Evolutionary conservation across 2,888 invertebrate genomes (phyloP), one percentile per base, ranked within the genome.

Genomic region (Saturnia japonica): DNA sequence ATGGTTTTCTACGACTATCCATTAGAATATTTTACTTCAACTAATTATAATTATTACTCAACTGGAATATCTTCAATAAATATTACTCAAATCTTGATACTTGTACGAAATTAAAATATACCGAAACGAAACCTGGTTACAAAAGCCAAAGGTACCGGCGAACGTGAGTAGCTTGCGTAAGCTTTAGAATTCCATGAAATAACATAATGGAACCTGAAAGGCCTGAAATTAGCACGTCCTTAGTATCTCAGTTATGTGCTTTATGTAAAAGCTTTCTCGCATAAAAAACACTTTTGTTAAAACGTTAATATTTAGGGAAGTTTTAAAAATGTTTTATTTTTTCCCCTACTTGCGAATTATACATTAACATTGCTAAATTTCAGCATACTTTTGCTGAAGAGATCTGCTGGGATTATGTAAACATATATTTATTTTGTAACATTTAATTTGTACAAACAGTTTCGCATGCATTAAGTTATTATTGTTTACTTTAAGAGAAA

Each of bases 151-250:
- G 73, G 76, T 72, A 77, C 78, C 76, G 78, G 77, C 73, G 74
- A 70, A 80, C 80, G 79, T 75, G 79, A 72, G 73, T 69, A 54
- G 80, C 78, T 79, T 80, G 40, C 51, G n/a, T 64, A 64, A 40
- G 70, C 47, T 54, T 64, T 62, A 68, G 64, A 71, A 71, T 68
- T 60, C 62, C 68, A 62, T 68, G 68, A 64, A 71, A 71, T 71
- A 71, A 71, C 68, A 51, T 71, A 71, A 71, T 68, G 34, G 68
- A 62, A 71, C 45, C 64, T 62, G 71, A 68, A 68, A 68, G 68
- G 62, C 60, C 34, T 71, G 64, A 51, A 70, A 57, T 43, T 68
- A 54, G 68, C 68, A 64, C 69, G 40, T 60, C 54, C 42, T 34
- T 43, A 25, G 57, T 57, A 57, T 51, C 60, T 60, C 60, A 40